Conservation (phyloP, 2,113 vertebrate genomes). For the Antechinus stuartii region DNA sequence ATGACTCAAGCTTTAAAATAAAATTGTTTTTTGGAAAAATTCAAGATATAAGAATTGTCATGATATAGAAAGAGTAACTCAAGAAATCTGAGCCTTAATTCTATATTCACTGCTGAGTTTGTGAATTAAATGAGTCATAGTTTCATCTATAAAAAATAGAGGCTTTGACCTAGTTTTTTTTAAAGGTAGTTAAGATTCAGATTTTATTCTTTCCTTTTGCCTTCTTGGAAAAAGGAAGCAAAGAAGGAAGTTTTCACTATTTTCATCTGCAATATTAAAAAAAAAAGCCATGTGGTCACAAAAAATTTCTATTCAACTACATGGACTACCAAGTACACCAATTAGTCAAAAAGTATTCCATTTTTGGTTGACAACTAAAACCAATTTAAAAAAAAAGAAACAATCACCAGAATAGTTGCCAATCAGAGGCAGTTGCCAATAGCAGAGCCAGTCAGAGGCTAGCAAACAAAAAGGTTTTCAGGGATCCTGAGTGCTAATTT, state of each 20-base stretch:
- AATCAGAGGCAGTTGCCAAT: neutral
- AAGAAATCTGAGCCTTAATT: neutral
- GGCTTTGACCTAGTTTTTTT: neutral
- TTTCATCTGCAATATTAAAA: slow-evolving; percentile 44
- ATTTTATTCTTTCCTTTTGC: slow-evolving; percentile 18
- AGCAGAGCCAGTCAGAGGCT: neutral
- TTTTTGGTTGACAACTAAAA: neutral
- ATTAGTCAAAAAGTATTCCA: neutral
- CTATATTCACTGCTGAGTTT: neutral
- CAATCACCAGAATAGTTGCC: neutral
- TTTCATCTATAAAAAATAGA: neutral
- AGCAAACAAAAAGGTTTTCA: neutral
- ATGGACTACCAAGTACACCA: neutral
- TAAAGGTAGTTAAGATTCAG: slow-evolving; percentile 35
- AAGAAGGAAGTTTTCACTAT: slow-evolving; percentile 18
- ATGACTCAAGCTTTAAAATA: neutral
- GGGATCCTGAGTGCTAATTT: neutral
- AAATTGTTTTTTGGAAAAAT: neutral
- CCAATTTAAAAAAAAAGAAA: neutral
- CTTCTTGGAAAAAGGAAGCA: slow-evolving; percentile 17
- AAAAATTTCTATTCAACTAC: neutral
- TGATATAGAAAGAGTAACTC: neutral
- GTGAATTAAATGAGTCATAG: neutral
- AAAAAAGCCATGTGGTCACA: neutral
- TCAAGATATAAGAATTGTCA: neutral